A percentile compares a stretch with the other conserved stretches of the same genome.
These are phyloP conservation scores for Bruchidius siliquastri DNA, from an alignment of 2,888 invertebrate species.

Conservation along the genomic window DNA sequence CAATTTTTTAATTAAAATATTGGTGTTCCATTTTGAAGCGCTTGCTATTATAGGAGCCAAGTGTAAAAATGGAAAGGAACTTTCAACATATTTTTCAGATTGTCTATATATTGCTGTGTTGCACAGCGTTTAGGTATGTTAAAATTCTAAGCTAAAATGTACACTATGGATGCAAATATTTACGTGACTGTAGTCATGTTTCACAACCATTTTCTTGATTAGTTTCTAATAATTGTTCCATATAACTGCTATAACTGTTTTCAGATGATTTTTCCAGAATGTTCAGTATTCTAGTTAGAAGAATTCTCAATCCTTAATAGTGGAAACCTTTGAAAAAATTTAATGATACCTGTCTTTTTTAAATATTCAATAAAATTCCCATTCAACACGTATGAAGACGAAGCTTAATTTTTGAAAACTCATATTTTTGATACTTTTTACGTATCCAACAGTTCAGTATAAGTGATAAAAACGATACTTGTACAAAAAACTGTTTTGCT, in stretches of 20 bases:
- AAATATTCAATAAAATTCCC: no score
- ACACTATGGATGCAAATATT: slow-evolving; percentile 23
- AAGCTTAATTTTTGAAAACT: no score
- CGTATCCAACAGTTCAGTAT: no score
- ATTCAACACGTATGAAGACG: no score
- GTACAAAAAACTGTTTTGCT: no score
- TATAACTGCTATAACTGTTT: neutral
- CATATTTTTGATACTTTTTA: no score
- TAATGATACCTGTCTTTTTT: no score
- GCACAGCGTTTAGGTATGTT: slow-evolving; percentile 32
- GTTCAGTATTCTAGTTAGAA: no score
- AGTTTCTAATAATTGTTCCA: slow-evolving; percentile 28
- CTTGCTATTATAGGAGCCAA: neutral
- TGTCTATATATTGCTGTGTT: slow-evolving; percentile 29
- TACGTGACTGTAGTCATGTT: slow-evolving; percentile 27
- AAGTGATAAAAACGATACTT: no score
- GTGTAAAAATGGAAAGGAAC: slow-evolving; percentile 14
- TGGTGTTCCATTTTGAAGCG: neutral
- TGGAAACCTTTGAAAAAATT: no score
- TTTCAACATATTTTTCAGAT: slow-evolving; percentile 18
- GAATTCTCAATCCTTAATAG: no score
- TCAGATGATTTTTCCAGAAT: neutral
- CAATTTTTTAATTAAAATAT: neutral
- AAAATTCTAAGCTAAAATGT: slow-evolving; percentile 34
- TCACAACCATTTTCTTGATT: slow-evolving; percentile 45